A percentile compares a stretch with the other conserved stretches of the same genome.
Evolutionary conservation across 2,113 vertebrate genomes (phyloP).

Genomic region (Phaethon lepturus): DNA sequence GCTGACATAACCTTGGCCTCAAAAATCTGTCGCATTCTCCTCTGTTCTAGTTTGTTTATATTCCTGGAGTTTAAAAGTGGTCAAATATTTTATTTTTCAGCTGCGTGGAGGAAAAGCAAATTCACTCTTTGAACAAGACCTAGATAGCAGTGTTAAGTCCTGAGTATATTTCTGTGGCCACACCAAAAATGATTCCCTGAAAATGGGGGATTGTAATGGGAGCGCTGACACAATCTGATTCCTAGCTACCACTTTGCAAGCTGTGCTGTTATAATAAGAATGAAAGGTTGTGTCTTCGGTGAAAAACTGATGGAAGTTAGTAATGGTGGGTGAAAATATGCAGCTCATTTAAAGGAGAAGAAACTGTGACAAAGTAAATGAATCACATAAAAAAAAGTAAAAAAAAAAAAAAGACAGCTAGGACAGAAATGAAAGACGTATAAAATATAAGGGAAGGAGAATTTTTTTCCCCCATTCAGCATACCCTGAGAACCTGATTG

Average conservation of each 20-base stretch:
- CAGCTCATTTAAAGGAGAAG: conserved; percentile 69
- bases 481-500: conserved; percentile 74
- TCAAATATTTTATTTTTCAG: not conserved
- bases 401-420: not conserved
- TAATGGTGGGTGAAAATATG: conserved; percentile 65
- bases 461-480: conserved; percentile 39
- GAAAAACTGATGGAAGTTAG: conserved; percentile 68
- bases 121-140: conserved; percentile 10
- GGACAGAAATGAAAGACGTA: conserved; percentile 55
- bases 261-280: conserved; percentile 68
- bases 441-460: conserved; percentile 51
- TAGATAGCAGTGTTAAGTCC: conserved; percentile 9
- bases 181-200: conserved; percentile 55
- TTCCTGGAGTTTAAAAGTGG: not conserved
- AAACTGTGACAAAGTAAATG: conserved; percentile 61
- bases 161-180: conserved; percentile 8
- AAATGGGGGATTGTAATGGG: conserved; percentile 39
- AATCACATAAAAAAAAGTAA: conserved; percentile 1
- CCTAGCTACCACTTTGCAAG: conserved; percentile 67
- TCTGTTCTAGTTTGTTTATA: not conserved
- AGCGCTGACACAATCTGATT: conserved; percentile 68
- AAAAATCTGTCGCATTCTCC: not conserved
- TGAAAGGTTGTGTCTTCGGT: conserved; percentile 62
- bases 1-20: not conserved
- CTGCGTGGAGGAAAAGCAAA: not conserved